Evolutionary conservation across 2,797 vertebrate genomes (phyloP), one percentile per base, ranked within the genome.

Genomic region (Pogoniulus pusillus): DNA sequence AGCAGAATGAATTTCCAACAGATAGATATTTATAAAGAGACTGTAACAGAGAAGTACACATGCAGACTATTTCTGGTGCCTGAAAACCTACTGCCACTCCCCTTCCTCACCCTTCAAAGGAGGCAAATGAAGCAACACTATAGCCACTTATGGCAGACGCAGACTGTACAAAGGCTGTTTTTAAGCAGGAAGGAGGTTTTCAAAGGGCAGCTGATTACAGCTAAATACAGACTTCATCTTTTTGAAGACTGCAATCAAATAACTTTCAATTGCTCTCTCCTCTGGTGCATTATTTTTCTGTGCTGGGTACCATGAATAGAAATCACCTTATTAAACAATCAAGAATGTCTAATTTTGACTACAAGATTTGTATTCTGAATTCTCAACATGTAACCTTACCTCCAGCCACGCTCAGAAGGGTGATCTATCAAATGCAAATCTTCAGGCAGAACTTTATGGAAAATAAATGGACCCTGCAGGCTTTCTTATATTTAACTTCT

Each of bases 181-280:
- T 95, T 95, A 95, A 95, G 90, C 41, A 95, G 94, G 96, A 96
- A 95, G 96, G 89, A 96, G 88, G 90, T 90, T 97, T 97, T 97
- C 95, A 96, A 97, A 97, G 96, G 94, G 93, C 96, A 97, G 94
- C 91, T 97, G 96, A 97, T 97, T 97, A 96, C 86, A 95, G 95
- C 92, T 97, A 97, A 97, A 96, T 96, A 96, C 86, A 94, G 92
- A 95, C 96, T 96, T 97, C 94, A 95, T 95, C 86, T 95, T 96
- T 97, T 93, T 94, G 93, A 95, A 95, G 76, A 82, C 88, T 92
- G 91, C 96, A 97, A 97, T 97, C 96, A 97, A 97, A 96, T 95
- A 96, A 95, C 93, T 96, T 96, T 87, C 82, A 95, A 95, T 96
- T 96, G 93, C 93, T 95, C 89, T 86, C 95, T 95, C 84, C 86